These are phyloP conservation scores for Pseudomyrmex sp. DNA, from an alignment of 1,140 invertebrate genomes.

Conservation along the genomic window DNA sequence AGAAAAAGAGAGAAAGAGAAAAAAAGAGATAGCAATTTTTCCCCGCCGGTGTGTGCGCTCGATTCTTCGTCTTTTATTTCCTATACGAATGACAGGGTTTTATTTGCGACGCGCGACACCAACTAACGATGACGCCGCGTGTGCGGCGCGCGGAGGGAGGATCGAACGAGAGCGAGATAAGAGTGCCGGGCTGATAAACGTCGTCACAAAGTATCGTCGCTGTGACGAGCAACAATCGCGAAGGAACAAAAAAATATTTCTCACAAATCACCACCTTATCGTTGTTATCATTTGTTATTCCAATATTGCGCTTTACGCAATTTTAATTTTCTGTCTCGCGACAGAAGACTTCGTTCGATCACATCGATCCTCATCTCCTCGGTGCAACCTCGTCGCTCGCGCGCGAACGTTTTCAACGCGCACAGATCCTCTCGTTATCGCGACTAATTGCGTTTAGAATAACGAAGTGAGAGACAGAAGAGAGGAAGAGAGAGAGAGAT, in stretches of 20 bases:
- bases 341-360: too few species aligned
- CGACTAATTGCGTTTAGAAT: conserved; percentile 17
- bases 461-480: neutral
- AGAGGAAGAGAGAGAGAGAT: neutral
- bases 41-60: conserved; percentile 10
- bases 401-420: neutral
- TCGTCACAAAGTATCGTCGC: neutral
- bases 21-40: conserved; percentile 49
- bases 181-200: conserved; percentile 17
- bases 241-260: neutral
- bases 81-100: conserved; percentile 50
- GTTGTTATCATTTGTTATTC: neutral
- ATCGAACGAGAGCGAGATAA: conserved; percentile 33
- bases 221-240: neutral
- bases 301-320: too few species aligned
- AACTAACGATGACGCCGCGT: conserved; percentile 44
- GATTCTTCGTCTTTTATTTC: conserved; percentile 54
- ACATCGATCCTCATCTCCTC: neutral
- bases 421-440: conserved; percentile 9
- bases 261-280: neutral
- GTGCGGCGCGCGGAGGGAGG: neutral
- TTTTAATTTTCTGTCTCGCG: neutral
- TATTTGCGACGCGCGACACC: conserved; percentile 34
- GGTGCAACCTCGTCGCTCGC: neutral
- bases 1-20: neutral